phyloP scores from a whole-genome alignment of 2,888 invertebrate genomes.

The Dorcus hopei region DNA sequence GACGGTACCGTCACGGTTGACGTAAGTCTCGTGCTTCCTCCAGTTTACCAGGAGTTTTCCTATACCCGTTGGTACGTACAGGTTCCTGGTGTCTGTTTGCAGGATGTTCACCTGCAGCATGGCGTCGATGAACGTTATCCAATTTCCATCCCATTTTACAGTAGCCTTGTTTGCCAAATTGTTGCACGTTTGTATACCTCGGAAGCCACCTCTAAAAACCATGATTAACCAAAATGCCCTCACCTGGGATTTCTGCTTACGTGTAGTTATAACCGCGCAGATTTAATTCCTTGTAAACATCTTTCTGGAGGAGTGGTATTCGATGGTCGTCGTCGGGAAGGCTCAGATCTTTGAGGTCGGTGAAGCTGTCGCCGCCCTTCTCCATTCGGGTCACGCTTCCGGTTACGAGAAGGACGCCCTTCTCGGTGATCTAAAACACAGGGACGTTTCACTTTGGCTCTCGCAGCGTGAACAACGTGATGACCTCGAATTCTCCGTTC shows the following conservation, averaged over 20 bases:
- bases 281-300: slow-evolving; percentile 22
- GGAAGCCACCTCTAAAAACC: slow-evolving; percentile 30
- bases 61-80: slow-evolving; percentile 63
- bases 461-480: slow-evolving; percentile 29
- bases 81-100: slow-evolving; percentile 62
- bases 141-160: slow-evolving; percentile 74
- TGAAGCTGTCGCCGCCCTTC: neutral
- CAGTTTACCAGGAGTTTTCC: slow-evolving; percentile 19
- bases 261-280: slow-evolving; percentile 22
- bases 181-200: slow-evolving; percentile 26
- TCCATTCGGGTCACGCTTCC: slow-evolving; percentile 9
- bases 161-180: slow-evolving; percentile 48
- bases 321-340: neutral
- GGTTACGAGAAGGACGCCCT: slow-evolving; percentile 6
- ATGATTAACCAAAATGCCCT: neutral
- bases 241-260: slow-evolving; percentile 1
- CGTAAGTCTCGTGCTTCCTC: slow-evolving; percentile 20
- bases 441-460: neutral
- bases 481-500: slow-evolving; percentile 46
- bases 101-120: slow-evolving; percentile 79
- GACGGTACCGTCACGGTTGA: slow-evolving; percentile 20
- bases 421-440: slow-evolving; percentile 7
- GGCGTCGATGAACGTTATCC: slow-evolving; percentile 85
- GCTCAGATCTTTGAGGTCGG: neutral
- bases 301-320: slow-evolving; percentile 12